phyloP scores from a whole-genome alignment of 1,140 invertebrate species.

The Papilio helenus region DNA sequence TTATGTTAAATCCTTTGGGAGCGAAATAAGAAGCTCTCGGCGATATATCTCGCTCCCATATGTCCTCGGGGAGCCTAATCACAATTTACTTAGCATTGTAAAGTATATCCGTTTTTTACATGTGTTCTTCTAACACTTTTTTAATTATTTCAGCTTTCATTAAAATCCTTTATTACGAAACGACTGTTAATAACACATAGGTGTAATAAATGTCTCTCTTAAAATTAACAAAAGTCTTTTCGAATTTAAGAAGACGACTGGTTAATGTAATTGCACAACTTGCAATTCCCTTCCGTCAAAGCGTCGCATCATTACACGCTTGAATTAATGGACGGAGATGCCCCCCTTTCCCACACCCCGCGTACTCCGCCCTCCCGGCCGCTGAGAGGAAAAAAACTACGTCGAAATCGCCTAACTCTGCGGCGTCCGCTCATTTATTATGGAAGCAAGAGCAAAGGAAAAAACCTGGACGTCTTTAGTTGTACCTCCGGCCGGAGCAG shows the following conservation, averaged over 20 bases:
- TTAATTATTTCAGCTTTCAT: neutral
- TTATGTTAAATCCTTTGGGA: too few species aligned
- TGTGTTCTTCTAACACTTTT: neutral
- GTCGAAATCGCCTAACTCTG: constrained; percentile 54
- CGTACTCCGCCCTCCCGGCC: constrained; percentile 39
- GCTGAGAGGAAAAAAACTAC: constrained; percentile 51
- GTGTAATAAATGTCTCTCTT: neutral
- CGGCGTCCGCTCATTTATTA: constrained; percentile 68
- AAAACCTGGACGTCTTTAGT: constrained; percentile 46
- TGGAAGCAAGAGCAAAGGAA: constrained; percentile 58
- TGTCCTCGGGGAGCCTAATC: neutral
- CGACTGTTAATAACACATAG: neutral
- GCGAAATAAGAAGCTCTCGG: neutral
- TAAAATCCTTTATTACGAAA: neutral
- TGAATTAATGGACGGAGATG: constrained; percentile 56
- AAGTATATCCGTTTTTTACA: neutral
- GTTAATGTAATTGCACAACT: constrained; percentile 69
- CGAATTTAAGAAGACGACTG: neutral
- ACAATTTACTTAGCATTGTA: neutral
- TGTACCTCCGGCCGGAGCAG: constrained; percentile 42
- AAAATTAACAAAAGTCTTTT: neutral
- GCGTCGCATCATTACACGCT: constrained; percentile 62
- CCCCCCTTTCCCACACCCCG: constrained; percentile 35
- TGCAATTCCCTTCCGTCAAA: constrained; percentile 64
- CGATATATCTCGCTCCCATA: neutral